Evolutionary conservation across 2,888 invertebrate species (phyloP).

Genomic region (Yponomeuta cagnagella): DNA sequence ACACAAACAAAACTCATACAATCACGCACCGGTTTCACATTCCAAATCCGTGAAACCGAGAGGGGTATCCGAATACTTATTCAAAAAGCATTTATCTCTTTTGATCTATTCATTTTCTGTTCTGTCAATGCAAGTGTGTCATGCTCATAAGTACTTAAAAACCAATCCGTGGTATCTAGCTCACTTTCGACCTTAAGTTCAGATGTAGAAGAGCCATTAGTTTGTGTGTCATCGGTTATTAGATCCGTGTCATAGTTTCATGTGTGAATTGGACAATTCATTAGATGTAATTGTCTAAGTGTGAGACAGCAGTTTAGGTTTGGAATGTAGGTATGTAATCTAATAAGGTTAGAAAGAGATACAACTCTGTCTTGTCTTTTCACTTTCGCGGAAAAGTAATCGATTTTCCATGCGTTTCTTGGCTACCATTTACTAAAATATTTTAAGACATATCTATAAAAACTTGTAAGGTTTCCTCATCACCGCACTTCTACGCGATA

Average conservation of each 20-base stretch:
- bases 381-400: too few species aligned
- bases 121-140: constrained; percentile 11
- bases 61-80: constrained; percentile 5
- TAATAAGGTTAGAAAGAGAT: background rate
- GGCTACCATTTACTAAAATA: too few species aligned
- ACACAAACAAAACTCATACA: background rate
- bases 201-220: background rate
- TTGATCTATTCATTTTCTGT: constrained; percentile 11
- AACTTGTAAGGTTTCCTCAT: too few species aligned
- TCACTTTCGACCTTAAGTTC: background rate
- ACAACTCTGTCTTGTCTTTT: background rate
- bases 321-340: background rate
- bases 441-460: too few species aligned
- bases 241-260: constrained; percentile 50
- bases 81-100: constrained; percentile 10
- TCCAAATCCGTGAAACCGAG: constrained; percentile 6
- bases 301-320: constrained; percentile 47
- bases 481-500: background rate
- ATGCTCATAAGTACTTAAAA: constrained; percentile 3
- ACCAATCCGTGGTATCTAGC: background rate
- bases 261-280: constrained; percentile 66
- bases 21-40: background rate
- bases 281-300: constrained; percentile 60
- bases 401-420: too few species aligned
- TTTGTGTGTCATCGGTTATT: constrained; percentile 28